Evolutionary conservation across 2,113 vertebrate species (phyloP).

Genomic region (Indicator indicator): DNA sequence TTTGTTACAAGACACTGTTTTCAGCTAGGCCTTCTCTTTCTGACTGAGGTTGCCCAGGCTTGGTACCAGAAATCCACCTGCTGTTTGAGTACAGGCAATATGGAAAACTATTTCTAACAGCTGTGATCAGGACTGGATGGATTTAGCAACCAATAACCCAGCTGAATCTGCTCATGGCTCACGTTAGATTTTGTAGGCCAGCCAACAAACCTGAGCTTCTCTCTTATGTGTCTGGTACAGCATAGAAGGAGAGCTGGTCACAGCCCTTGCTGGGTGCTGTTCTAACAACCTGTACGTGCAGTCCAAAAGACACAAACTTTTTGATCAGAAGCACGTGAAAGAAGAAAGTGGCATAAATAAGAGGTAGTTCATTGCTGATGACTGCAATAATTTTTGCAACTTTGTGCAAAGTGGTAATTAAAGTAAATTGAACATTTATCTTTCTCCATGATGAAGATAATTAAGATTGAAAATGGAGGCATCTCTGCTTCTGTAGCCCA

Average conservation of each 20-base stretch:
- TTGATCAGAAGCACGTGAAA: background rate
- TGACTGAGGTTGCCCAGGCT: background rate
- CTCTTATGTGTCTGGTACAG: background rate
- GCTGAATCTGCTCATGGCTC: background rate
- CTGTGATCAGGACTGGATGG: background rate
- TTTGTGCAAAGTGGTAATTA: background rate
- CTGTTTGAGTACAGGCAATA: background rate
- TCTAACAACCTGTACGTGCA: background rate
- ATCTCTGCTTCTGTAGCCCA: background rate
- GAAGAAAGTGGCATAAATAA: background rate
- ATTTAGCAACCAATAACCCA: slow-evolving; percentile 13
- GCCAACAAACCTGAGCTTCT: background rate
- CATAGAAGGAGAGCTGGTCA: background rate
- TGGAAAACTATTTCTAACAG: slow-evolving; percentile 4
- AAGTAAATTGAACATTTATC: slow-evolving; percentile 12
- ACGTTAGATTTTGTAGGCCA: background rate
- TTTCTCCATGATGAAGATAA: background rate
- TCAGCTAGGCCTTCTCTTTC: background rate
- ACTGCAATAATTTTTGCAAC: background rate
- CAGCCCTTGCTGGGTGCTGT: background rate
- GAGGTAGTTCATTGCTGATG: background rate
- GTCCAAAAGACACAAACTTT: background rate
- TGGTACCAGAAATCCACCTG: background rate
- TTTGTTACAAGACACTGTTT: background rate
- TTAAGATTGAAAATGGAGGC: background rate